phyloP scores from a whole-genome alignment of 1,140 invertebrate species.

The Trigoniulus corallinus region DNA sequence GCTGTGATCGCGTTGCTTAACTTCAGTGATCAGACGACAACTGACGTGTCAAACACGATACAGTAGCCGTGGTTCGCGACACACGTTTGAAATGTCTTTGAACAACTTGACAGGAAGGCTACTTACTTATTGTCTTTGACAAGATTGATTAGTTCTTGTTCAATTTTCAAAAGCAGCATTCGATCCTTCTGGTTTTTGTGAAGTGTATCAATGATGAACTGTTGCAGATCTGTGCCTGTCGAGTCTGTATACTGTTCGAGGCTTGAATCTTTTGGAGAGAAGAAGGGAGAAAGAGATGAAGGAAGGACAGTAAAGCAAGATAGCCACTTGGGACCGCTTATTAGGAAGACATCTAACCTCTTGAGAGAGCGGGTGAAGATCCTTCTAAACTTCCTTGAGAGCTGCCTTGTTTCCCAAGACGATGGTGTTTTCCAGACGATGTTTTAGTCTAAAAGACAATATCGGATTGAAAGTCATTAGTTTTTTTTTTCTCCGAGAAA shows the following conservation, averaged over 20 bases:
- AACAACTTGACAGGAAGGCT: no score
- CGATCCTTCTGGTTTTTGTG: slow-evolving; percentile 79
- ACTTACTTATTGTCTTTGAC: slow-evolving; percentile 64
- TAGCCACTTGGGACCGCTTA: neutral
- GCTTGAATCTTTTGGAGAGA: slow-evolving; percentile 40
- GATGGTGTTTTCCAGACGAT: slow-evolving; percentile 18
- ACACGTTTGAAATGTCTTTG: no score
- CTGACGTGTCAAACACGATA: no score
- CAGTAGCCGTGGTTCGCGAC: no score
- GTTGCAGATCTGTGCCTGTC: slow-evolving; percentile 61
- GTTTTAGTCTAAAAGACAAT: slow-evolving; percentile 3
- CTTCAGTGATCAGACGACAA: no score
- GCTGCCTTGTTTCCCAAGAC: slow-evolving; percentile 40
- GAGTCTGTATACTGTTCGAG: slow-evolving; percentile 55
- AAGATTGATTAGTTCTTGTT: slow-evolving; percentile 66
- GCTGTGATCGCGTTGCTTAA: no score
- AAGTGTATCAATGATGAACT: slow-evolving; percentile 75
- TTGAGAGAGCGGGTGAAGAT: slow-evolving; percentile 39
- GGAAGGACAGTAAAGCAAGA: neutral
- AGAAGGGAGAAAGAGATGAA: neutral
- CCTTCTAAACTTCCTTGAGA: slow-evolving; percentile 42
- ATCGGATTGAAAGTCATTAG: no score
- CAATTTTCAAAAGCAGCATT: slow-evolving; percentile 63
- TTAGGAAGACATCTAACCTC: slow-evolving; percentile 30
- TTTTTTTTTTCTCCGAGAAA: no score